A percentile compares a stretch with the other conserved stretches of the same genome.
phyloP scores from a whole-genome alignment of 2,888 invertebrate genomes.

The Oxytorus armatus region DNA sequence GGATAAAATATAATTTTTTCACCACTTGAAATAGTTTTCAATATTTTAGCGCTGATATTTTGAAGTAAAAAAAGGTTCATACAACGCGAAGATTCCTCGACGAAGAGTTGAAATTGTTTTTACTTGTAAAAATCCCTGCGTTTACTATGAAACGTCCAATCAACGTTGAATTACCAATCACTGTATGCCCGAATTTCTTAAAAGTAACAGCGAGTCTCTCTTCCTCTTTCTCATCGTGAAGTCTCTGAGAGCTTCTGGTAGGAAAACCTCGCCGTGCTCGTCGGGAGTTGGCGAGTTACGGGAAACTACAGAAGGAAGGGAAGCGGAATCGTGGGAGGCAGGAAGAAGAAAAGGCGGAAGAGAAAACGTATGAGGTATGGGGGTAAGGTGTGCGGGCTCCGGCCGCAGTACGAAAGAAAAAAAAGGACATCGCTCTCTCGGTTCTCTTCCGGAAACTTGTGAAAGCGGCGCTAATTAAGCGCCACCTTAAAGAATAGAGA shows the following conservation, averaged over 20 bases:
- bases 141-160: constrained; percentile 4
- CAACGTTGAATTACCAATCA: constrained; percentile 18
- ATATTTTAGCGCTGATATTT: no score
- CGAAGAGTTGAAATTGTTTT: no score
- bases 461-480: constrained; percentile 79
- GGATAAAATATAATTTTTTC: no score
- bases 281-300: constrained; percentile 20
- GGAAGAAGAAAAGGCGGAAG: constrained; percentile 51
- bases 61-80: no score
- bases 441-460: constrained; percentile 73
- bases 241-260: constrained; percentile 32
- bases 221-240: constrained; percentile 5
- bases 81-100: neutral
- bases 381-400: constrained; percentile 28
- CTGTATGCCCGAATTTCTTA: constrained; percentile 14
- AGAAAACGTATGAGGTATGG: constrained; percentile 26
- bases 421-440: constrained; percentile 55
- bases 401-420: no score
- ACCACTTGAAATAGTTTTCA: no score
- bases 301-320: constrained; percentile 53
- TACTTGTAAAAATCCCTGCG: no score
- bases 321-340: constrained; percentile 38
- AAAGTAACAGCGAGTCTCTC: constrained; percentile 19
- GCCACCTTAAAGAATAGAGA: constrained; percentile 76
- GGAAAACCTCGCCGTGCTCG: constrained; percentile 43